Evolutionary conservation across 2,113 vertebrate genomes (phyloP).

Genomic region (Aldabrachelys gigantea): DNA sequence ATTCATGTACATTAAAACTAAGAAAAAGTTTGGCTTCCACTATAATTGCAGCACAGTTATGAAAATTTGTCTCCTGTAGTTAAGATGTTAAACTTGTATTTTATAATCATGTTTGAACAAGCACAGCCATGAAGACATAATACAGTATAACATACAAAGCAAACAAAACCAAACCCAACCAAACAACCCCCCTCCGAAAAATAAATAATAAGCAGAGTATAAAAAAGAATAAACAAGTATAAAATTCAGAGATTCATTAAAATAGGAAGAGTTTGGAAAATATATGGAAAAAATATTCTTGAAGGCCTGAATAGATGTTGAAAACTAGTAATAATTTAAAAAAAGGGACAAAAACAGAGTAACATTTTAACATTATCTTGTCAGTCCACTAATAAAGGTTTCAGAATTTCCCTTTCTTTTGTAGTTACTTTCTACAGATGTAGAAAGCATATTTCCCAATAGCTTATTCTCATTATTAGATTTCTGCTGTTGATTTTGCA

Average conservation of each 20-base stretch:
- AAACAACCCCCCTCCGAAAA: background rate
- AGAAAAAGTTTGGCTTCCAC: fast-evolving
- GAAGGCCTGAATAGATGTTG: background rate
- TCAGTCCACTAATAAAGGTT: background rate
- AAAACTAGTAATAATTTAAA: background rate
- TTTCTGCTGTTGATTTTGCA: background rate
- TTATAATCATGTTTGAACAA: background rate
- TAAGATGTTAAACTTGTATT: background rate
- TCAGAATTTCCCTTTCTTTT: background rate
- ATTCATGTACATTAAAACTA: background rate
- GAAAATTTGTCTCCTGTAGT: background rate
- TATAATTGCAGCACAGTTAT: background rate
- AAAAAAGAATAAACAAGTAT: background rate
- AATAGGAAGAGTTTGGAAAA: background rate
- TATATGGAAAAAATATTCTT: background rate
- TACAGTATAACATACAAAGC: background rate
- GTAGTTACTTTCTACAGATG: background rate
- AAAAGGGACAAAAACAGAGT: background rate
- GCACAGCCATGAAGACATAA: background rate
- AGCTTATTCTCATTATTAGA: background rate
- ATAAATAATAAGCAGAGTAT: background rate
- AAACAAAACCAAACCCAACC: background rate
- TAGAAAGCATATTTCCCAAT: background rate
- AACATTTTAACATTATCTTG: background rate
- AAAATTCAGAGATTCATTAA: background rate